A percentile compares a stretch with the other conserved stretches of the same genome.
Evolutionary conservation across 1,140 invertebrate species (phyloP).

Genomic region (Rhagoletis pomonella): DNA sequence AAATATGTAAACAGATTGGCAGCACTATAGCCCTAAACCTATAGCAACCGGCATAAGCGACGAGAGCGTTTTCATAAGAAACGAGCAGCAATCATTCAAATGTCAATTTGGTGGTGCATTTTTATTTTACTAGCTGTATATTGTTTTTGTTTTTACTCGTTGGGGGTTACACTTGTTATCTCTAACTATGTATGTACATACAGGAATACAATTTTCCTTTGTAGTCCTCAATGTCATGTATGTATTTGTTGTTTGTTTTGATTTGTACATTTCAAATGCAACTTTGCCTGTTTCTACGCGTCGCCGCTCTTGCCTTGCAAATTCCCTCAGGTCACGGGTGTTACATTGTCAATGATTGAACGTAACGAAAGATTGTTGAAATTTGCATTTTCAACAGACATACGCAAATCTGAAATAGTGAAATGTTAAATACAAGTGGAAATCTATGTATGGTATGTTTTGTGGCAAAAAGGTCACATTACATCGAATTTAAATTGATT

Average conservation of each 20-base stretch:
- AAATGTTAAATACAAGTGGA: background rate
- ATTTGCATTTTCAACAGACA: background rate
- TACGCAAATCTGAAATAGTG: background rate
- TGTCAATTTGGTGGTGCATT: background rate
- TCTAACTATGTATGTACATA: no score
- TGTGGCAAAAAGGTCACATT: no score
- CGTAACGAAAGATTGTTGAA: background rate
- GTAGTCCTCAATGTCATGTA: conserved; percentile 3
- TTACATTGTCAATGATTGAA: background rate
- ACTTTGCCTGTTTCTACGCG: background rate
- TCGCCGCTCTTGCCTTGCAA: background rate
- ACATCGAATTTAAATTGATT: no score
- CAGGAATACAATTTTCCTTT: background rate
- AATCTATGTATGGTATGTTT: no score
- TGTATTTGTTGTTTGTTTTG: background rate
- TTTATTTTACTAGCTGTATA: no score
- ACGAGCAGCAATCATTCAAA: background rate
- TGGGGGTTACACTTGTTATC: background rate
- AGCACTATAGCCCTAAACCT: no score
- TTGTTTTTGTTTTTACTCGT: background rate
- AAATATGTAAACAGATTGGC: no score
- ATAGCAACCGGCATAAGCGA: background rate
- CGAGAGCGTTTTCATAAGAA: background rate
- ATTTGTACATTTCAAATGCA: conserved; percentile 1
- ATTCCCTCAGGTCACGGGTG: background rate